phyloP scores from a whole-genome alignment of 2,888 invertebrate genomes.

The Saturnia pavonia region DNA sequence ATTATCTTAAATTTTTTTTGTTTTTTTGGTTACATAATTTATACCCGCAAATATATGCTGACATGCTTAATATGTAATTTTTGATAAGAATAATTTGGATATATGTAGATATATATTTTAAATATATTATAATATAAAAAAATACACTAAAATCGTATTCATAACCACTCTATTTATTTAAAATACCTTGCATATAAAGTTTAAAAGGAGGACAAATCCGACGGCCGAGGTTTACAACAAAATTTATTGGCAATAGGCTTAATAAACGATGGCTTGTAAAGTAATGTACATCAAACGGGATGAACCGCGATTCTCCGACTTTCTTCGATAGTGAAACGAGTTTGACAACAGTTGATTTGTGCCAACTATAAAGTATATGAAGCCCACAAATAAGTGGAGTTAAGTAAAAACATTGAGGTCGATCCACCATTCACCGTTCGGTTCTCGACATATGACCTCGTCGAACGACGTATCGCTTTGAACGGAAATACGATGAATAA shows the following conservation, averaged over 20 bases:
- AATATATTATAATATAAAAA: too few relatives aligned
- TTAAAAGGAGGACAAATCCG: neutral
- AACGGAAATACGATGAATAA: conserved; percentile 4
- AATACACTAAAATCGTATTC: too few relatives aligned
- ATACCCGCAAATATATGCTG: too few relatives aligned
- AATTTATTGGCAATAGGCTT: conserved; percentile 1
- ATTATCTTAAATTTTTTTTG: too few relatives aligned
- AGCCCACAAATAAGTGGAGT: conserved; percentile 23
- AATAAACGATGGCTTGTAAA: conserved; percentile 3
- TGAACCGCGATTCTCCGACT: neutral
- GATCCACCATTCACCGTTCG: conserved; percentile 33
- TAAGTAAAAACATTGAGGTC: conserved; percentile 23
- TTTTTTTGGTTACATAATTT: too few relatives aligned
- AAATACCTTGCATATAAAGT: neutral
- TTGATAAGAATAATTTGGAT: too few relatives aligned
- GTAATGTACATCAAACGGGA: conserved; percentile 3
- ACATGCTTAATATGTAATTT: too few relatives aligned
- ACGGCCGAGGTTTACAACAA: neutral
- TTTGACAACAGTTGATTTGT: conserved; percentile 12
- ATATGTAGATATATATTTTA: too few relatives aligned
- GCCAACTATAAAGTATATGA: conserved; percentile 13
- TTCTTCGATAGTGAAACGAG: conserved; percentile 6
- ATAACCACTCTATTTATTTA: neutral
- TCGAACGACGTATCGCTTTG: conserved; percentile 23
- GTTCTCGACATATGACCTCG: conserved; percentile 42